Conservation (phyloP, 2,888 invertebrate species). For the Trilocha varians region DNA sequence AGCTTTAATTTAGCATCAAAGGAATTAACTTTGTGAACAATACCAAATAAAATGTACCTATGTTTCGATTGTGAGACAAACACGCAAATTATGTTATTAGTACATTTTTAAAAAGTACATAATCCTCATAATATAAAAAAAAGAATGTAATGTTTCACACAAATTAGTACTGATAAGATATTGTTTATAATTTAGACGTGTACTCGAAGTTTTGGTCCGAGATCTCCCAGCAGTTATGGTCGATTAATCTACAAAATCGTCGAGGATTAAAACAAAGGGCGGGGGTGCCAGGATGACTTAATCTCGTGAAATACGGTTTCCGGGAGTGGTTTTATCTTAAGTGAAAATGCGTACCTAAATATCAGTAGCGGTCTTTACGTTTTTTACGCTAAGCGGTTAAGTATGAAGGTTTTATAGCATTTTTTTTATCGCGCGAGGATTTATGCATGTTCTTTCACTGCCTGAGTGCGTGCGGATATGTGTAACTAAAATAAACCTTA, state of each 20-base stretch:
- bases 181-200: no score
- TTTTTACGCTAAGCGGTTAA: constrained; percentile 24
- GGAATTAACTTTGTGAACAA: no score
- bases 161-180: no score
- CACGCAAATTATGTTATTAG: no score
- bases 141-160: no score
- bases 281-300: constrained; percentile 31
- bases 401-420: constrained; percentile 5
- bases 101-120: no score
- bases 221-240: constrained; percentile 22
- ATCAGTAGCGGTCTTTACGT: constrained; percentile 25
- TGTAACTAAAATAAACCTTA: neutral
- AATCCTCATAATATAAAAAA: no score
- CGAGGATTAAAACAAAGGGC: constrained; percentile 41
- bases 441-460: neutral
- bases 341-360: constrained; percentile 41
- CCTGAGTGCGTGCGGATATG: neutral
- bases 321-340: constrained; percentile 36
- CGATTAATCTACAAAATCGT: constrained; percentile 38
- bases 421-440: neutral
- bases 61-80: no score
- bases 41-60: no score
- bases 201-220: neutral
- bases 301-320: constrained; percentile 44
- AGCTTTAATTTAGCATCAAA: no score